These are phyloP conservation scores for Theristus sp. DNA, from an alignment of 2,888 invertebrate species.

Conservation along the genomic window DNA sequence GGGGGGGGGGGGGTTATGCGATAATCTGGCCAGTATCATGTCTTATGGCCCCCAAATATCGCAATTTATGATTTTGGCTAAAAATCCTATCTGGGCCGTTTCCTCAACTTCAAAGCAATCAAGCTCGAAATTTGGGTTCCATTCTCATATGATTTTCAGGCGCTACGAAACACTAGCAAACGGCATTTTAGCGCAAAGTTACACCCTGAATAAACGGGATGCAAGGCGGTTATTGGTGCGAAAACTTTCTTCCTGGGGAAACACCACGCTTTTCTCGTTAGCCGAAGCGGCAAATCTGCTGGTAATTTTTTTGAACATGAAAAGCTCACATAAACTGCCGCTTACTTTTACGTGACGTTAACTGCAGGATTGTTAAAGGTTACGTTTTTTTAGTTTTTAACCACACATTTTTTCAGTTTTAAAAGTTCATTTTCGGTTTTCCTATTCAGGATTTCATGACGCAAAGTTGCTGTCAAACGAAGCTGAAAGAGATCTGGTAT, in stretches of 20 bases:
- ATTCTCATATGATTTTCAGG: slow-evolving; percentile 14
- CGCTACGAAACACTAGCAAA: slow-evolving; percentile 26
- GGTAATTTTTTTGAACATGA: too few relatives aligned
- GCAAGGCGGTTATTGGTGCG: slow-evolving; percentile 26
- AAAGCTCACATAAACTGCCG: not conserved
- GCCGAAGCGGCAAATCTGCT: slow-evolving; percentile 27
- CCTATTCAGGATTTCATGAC: slow-evolving; percentile 29
- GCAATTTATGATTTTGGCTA: too few relatives aligned
- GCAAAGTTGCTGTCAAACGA: slow-evolving; percentile 30
- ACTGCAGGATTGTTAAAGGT: not conserved
- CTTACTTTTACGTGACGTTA: too few relatives aligned
- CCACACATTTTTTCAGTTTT: too few relatives aligned
- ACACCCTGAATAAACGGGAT: slow-evolving; percentile 15
- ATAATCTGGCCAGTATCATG: too few relatives aligned
- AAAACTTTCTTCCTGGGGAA: slow-evolving; percentile 21
- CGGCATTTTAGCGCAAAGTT: slow-evolving; percentile 27
- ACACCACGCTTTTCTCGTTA: slow-evolving; percentile 23
- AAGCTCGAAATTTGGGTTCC: too few relatives aligned
- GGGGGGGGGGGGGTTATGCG: too few relatives aligned
- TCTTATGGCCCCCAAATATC: too few relatives aligned
- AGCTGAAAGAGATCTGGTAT: slow-evolving; percentile 31
- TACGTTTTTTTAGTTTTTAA: too few relatives aligned
- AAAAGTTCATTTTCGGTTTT: too few relatives aligned
- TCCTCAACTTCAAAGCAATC: too few relatives aligned
- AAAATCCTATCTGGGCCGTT: too few relatives aligned